phyloP scores from a whole-genome alignment of 2,797 vertebrate species.

The Botia almorhae region DNA sequence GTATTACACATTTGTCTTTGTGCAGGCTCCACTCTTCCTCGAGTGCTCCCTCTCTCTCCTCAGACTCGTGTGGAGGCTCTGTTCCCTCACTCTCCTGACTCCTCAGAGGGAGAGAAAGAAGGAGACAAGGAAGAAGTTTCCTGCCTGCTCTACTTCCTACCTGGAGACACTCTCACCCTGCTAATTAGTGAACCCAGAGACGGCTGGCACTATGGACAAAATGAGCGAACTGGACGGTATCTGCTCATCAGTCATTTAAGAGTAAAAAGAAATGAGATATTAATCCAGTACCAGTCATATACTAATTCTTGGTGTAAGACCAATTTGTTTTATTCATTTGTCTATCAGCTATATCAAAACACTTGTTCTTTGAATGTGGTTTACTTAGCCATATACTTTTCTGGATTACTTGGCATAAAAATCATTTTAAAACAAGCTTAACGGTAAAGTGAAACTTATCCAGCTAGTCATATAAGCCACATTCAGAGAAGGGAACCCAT shows the following conservation, averaged over 20 bases:
- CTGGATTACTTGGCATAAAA: not conserved
- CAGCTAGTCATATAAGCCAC: not conserved
- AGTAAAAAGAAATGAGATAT: not conserved
- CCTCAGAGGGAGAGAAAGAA: slow-evolving; percentile 58
- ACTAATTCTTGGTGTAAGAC: not conserved
- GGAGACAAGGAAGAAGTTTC: slow-evolving; percentile 67
- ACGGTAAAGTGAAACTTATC: no score
- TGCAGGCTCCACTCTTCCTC: slow-evolving; percentile 79
- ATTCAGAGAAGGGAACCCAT: not conserved
- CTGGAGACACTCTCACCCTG: slow-evolving; percentile 79
- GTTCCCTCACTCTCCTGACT: slow-evolving; percentile 73
- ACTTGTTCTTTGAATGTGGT: not conserved
- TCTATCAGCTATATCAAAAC: not conserved
- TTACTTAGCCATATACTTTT: not conserved
- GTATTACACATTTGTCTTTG: not conserved
- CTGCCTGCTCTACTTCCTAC: slow-evolving; percentile 79
- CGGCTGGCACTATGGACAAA: slow-evolving; percentile 87
- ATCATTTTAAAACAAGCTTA: no score
- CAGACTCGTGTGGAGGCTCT: slow-evolving; percentile 64
- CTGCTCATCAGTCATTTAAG: not conserved
- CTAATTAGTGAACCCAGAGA: slow-evolving; percentile 85
- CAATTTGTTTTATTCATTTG: not conserved
- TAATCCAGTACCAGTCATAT: not conserved
- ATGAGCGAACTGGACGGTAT: slow-evolving; percentile 83
- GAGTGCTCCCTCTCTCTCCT: slow-evolving; percentile 76